Conservation (phyloP, 2,797 vertebrate species). For the Orestias chungarensis region DNA sequence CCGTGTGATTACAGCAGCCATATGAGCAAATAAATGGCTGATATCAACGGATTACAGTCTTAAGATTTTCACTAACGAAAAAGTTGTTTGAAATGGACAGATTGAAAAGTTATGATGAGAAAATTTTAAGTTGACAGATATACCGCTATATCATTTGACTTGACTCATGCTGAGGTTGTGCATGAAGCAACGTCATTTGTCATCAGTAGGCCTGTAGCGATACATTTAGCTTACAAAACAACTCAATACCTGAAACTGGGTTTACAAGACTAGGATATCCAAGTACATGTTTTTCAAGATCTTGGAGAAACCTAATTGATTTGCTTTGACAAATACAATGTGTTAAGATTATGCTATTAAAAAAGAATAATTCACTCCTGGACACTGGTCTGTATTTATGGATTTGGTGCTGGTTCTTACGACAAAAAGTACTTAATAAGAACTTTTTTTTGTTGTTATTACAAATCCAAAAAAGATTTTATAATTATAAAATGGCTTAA, state of each 20-base stretch:
- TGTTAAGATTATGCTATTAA: not conserved
- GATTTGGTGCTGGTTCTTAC: not conserved
- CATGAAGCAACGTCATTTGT: not conserved
- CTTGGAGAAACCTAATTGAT: not conserved
- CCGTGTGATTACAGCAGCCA: constrained; percentile 18
- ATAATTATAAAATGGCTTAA: not conserved
- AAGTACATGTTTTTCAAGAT: not conserved
- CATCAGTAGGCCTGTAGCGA: not conserved
- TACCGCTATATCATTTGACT: not conserved
- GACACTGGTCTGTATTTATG: not conserved
- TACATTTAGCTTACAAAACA: not conserved
- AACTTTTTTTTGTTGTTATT: not conserved
- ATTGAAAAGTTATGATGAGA: not conserved
- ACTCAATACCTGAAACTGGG: not conserved
- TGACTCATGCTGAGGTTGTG: not conserved
- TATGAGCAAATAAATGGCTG: constrained; percentile 12
- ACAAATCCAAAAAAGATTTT: not conserved
- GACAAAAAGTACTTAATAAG: not conserved
- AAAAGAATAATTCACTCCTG: not conserved
- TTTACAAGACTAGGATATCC: not conserved
- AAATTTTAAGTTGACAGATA: not conserved
- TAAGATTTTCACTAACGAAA: constrained; percentile 1
- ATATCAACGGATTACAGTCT: constrained; percentile 6
- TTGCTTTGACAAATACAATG: not conserved
- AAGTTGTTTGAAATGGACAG: not conserved